A percentile compares a stretch with the other conserved stretches of the same genome.
Conservation (phyloP, 2,888 invertebrate species). For the Cryptophagus acutangulus region DNA sequence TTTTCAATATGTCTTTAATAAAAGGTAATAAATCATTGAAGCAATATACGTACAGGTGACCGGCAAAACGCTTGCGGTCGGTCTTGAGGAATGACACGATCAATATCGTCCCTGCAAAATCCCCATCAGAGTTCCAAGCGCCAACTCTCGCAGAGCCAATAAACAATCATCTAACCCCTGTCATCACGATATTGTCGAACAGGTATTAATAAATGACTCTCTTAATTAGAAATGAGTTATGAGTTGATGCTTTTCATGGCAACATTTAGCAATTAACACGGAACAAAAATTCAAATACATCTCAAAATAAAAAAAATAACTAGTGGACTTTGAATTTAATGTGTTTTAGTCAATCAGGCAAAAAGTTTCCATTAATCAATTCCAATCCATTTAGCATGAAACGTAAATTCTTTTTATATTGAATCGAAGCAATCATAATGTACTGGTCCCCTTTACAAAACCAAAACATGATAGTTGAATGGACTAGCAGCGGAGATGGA, state of each 20-base stretch:
- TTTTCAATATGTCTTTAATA: slow-evolving; percentile 36
- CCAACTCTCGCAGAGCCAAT: slow-evolving; percentile 14
- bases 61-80: slow-evolving; percentile 17
- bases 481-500: too few relatives aligned
- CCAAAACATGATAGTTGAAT: too few relatives aligned
- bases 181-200: slow-evolving; percentile 17
- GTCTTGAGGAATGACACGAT: slow-evolving; percentile 18
- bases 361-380: too few relatives aligned
- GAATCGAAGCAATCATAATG: too few relatives aligned
- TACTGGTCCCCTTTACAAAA: too few relatives aligned
- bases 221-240: slow-evolving; percentile 17
- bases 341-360: too few relatives aligned
- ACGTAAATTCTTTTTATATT: too few relatives aligned
- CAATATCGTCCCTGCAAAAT: slow-evolving; percentile 15
- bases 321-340: too few relatives aligned
- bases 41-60: slow-evolving; percentile 36
- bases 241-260: background rate
- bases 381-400: too few relatives aligned
- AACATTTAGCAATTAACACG: too few relatives aligned
- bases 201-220: slow-evolving; percentile 19
- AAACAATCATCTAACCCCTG: slow-evolving; percentile 20
- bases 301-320: too few relatives aligned
- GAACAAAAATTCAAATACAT: too few relatives aligned
- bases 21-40: slow-evolving; percentile 38
- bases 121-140: slow-evolving; percentile 3